Base-by-base conservation (phyloP, 2,113 vertebrate genomes). In the Fregetta grallaria region DNA sequence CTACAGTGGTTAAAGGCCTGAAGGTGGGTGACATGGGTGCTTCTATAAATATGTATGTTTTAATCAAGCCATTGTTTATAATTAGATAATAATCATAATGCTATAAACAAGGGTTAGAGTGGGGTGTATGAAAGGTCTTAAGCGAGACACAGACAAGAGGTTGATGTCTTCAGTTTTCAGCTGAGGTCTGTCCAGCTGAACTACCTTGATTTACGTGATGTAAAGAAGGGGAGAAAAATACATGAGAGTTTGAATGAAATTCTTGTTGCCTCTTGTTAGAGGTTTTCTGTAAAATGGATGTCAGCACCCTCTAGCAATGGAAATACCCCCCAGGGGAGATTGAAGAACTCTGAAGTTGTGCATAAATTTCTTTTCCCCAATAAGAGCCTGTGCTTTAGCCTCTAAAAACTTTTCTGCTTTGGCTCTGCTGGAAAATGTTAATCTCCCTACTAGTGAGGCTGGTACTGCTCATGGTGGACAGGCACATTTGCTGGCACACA, bases 1-100 rank as follows among this genome's bases (percentile, higher is more conserved):
- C 87, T 91, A 55, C 95, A 65, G 89, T 65, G 85, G 76, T 87
- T 87, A 40, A 82, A 87, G 49, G 66, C 90, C 81, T 91, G 49
- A 91, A 96, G 84, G 91, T 91, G 82, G 73, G 93, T 96, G 84
- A 72, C 93, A 90, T 34, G 40, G 83, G 88, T 85, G 80, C 61
- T 87, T 89, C 84, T 91, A 81, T 96, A 94, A 96, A 94, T 83
- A 62, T 53, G 65, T 81, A 52, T 75, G 47, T 92, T 96, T 96
- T 78, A 95, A 85, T 96, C 80, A 87, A 92, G 47, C 29, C 53
- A 75, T 95, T 91, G 59, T 91, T 95, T 91, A 61, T 90, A 87
- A 82, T 84, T 89, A 81, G 87, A 44, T 72, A 87, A 96, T 95
- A 91, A 76, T 84, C 23, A 52, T 67, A 78, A 78, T 78, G 44